Percentiles rank a stretch among this genome's conserved stretches.
phyloP scores from a whole-genome alignment of 2,113 vertebrate species.

The Eulemur macaco region DNA sequence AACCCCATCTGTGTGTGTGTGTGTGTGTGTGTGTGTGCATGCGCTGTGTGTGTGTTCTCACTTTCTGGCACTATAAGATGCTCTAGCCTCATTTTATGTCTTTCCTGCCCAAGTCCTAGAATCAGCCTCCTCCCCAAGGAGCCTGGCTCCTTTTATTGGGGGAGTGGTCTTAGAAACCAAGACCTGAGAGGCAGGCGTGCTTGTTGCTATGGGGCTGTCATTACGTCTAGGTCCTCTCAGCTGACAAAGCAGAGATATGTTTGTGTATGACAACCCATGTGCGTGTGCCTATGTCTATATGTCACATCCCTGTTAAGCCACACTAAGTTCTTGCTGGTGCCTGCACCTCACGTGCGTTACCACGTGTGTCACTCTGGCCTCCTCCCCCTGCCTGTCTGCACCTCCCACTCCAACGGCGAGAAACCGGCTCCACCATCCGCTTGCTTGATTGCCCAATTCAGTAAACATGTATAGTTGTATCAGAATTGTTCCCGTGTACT shows the following conservation, averaged over 20 bases:
- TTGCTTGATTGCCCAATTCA: background rate
- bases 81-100: background rate
- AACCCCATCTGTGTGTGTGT: background rate
- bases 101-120: background rate
- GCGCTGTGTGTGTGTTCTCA: background rate
- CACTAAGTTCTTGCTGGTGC: background rate
- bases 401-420: background rate
- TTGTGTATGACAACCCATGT: background rate
- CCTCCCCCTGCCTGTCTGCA: background rate
- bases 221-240: background rate
- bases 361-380: background rate
- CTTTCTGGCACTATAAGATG: background rate
- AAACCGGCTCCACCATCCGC: background rate
- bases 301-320: background rate
- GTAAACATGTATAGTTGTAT: no score
- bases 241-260: background rate
- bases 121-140: background rate
- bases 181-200: background rate
- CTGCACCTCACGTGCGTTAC: no score
- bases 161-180: background rate
- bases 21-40: background rate
- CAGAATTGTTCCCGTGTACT: background rate
- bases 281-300: fast-evolving
- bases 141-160: background rate
- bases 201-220: background rate